phyloP scores from a whole-genome alignment of 2,113 vertebrate genomes.

The Lota lota region DNA sequence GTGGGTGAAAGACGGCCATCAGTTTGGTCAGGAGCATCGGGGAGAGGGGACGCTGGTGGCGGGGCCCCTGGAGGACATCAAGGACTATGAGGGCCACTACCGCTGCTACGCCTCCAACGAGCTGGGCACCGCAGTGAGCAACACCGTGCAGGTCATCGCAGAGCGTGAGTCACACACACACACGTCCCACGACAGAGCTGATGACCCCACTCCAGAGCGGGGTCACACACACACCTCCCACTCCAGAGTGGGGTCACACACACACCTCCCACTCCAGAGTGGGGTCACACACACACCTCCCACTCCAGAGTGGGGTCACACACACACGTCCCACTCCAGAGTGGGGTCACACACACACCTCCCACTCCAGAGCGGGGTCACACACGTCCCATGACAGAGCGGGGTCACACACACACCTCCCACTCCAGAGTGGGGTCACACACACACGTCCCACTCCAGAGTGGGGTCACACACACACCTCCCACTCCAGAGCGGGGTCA shows the following conservation, averaged over 20 bases:
- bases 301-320: not conserved
- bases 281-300: slow-evolving; percentile 53
- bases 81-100: slow-evolving; percentile 73
- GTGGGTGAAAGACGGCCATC: slow-evolving; percentile 76
- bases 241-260: too few relatives aligned
- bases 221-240: too few relatives aligned
- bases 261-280: too few relatives aligned
- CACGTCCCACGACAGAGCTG: not conserved
- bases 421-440: not conserved
- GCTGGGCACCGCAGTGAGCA: slow-evolving; percentile 81
- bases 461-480: slow-evolving; percentile 55
- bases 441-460: too few relatives aligned
- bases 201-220: not conserved
- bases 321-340: too few relatives aligned
- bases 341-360: slow-evolving; percentile 55
- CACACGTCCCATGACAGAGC: too few relatives aligned
- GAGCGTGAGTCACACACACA: slow-evolving; percentile 73
- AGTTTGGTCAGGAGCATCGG: slow-evolving; percentile 20
- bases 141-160: slow-evolving; percentile 68
- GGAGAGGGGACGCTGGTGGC: slow-evolving; percentile 67
- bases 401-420: slow-evolving; percentile 53
- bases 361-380: not conserved
- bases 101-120: slow-evolving; percentile 82
- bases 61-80: slow-evolving; percentile 41
- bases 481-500: not conserved